Conservation (phyloP, 2,797 vertebrate genomes). For the Brotula barbata region DNA sequence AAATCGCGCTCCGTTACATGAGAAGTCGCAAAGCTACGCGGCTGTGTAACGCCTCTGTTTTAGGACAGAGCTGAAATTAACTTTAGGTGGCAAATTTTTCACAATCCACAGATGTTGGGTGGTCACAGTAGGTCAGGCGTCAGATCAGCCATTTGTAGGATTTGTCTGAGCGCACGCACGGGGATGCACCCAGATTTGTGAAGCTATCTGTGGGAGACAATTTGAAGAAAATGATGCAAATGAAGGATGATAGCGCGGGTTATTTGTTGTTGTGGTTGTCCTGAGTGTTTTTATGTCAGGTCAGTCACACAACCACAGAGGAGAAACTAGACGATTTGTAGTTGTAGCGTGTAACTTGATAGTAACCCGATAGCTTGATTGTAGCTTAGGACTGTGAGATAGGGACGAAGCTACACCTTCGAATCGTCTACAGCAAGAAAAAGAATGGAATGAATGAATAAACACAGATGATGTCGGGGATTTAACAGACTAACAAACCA, state of each 20-base stretch:
- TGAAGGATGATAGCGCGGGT: background rate
- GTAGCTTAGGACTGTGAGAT: background rate
- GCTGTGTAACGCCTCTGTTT: conserved; percentile 1
- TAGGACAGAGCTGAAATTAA: background rate
- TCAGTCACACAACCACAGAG: too few species aligned
- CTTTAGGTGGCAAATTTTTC: conserved; percentile 43
- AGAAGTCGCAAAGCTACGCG: conserved; percentile 26
- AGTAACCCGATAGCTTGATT: background rate
- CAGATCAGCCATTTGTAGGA: background rate
- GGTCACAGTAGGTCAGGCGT: conserved; percentile 35
- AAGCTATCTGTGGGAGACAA: conserved; percentile 5
- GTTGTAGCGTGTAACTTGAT: background rate
- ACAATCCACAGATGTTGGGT: conserved; percentile 8
- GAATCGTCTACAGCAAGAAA: background rate
- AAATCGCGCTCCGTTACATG: background rate
- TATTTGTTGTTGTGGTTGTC: background rate
- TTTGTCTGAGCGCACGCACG: background rate
- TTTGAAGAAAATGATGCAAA: conserved; percentile 9
- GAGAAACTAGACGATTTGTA: background rate
- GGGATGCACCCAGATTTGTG: background rate
- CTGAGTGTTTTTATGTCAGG: background rate
- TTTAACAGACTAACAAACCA: conserved; percentile 18
- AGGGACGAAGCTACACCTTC: too few species aligned
- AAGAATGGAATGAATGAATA: background rate
- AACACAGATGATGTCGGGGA: conserved; percentile 12